Base-by-base conservation (phyloP, 2,113 vertebrate species). In the Gambusia holbrooki region DNA sequence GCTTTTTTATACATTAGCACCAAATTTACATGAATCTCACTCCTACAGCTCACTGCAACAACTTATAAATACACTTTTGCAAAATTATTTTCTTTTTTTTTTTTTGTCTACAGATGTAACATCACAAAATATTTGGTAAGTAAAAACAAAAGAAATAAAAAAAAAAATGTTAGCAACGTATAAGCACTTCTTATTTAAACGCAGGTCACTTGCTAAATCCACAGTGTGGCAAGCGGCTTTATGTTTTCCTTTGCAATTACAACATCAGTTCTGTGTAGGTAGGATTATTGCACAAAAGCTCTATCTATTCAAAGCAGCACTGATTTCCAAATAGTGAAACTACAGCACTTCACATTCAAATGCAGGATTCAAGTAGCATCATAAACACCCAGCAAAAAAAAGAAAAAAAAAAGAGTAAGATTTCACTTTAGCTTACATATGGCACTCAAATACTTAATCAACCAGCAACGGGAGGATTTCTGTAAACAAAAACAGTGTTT, bases 311-410 rank as follows among this genome's bases (percentile, higher is more conserved):
- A 89, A 90, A 89, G 83, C 87, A 85, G 83, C 82, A 88, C 85
- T 84, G 84, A 81, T 68, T 81, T 85, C 73, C 77, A 88, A 82
- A 77, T 58, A 84, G 83, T 85, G 76, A 86, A 89, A 90, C 74
- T 79, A 89, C 81, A 83, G 79, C 30, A 85, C 81, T 83, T 87
- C 75, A 90, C 89, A 87, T 90, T 88, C 89, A 88, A 82, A 88
- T 83, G 81, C 61, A 89, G 75, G 90, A 89, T 95, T 95, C 89
- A 94, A 94, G 93, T 92, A 94, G 90, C 93, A 83, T 64, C 87
- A 84, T 73, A 82, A 89, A 88, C 79, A 90, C 60, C 64, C 51
- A 82, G 58, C 63, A 82, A 87, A 86, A 69, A 80, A 88, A 77
- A 84, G 75, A 73, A 75, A 83, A 76, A 48, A 62, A 54, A 76